Evolutionary conservation across 2,797 vertebrate species (phyloP), one percentile per base, ranked within the genome.

Genomic region (Lepus townsendii): DNA sequence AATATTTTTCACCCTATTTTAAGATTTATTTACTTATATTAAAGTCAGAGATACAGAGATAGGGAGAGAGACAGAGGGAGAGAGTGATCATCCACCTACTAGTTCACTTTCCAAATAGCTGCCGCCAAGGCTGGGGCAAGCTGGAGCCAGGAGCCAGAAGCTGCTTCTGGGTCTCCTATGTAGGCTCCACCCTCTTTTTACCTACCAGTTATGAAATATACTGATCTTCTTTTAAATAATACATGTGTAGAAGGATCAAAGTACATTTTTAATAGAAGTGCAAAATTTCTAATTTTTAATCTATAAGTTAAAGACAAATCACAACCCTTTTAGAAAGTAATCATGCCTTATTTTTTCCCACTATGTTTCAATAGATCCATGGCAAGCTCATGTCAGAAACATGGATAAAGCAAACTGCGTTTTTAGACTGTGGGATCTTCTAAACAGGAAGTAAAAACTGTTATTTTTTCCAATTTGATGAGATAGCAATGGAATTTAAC

Each of bases 261-360:
- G 66, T 79, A 50, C 4, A 38, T 63, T 73, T 90, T 83, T 76
- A 17, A 72, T 69, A 84, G 16, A 73, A 26, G 24, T 50, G 7
- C 66, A 1, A 82, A 62, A 35, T 54, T 50, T 88, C 35, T 68
- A 47, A 16, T 19, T 62, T 94, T 88, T 69, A 88, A 77, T 85
- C 35, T 94, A 8, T 47, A 47, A 27, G 24, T 42, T 65, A 88
- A 52, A 93, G 73, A 63, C 82, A 54, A 13, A 91, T 82, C 84
- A 24, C 5, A 20, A 13, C 6, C 42, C 65, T 94, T 73, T 0
- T 78, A 57, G 17, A 71, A 62, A 80, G 38, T 80, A 72, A 62
- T 9, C 32, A 32, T 77, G 19, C 17, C 52, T 63, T 95, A 47
- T 69, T 71, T 95, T 12, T 60, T 83, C 87, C 85, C 30, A 82